Conservation (phyloP, 2,113 vertebrate species). For the Sarotherodon lohbergeri region DNA sequence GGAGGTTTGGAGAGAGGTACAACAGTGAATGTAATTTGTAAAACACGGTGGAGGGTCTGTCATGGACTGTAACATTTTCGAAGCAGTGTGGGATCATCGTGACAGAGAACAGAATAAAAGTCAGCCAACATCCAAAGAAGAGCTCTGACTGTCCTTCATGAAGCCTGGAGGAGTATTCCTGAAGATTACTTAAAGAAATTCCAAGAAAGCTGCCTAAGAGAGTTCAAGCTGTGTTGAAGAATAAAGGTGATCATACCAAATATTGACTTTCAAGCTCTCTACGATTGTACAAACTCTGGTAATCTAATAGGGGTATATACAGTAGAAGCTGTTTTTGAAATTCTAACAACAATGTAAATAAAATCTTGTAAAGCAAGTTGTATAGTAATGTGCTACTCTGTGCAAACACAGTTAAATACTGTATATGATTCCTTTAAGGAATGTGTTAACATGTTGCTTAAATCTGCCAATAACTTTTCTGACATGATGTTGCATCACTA, state of each 20-base stretch:
- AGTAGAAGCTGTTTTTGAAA: not conserved
- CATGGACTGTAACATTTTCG: not conserved
- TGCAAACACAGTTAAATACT: not conserved
- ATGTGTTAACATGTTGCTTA: not conserved
- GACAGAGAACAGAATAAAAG: not conserved
- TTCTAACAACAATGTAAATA: not conserved
- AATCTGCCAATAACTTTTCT: not conserved
- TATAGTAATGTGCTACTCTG: not conserved
- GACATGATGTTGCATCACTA: not conserved
- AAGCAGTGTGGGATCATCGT: not conserved
- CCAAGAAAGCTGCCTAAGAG: not conserved
- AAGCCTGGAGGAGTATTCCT: not conserved
- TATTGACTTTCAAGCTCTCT: not conserved
- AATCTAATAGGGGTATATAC: not conserved
- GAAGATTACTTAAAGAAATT: not conserved
- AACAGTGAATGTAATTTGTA: not conserved
- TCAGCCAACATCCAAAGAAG: not conserved
- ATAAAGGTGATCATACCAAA: not conserved
- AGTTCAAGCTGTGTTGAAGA: not conserved
- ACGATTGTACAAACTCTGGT: not conserved
- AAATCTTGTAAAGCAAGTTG: not conserved
- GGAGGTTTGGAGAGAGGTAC: not conserved
- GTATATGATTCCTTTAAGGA: not conserved
- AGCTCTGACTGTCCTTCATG: not conserved
- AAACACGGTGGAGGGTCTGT: not conserved